Conservation (phyloP, 2,113 vertebrate genomes). For the Rhinolophus sinicus region DNA sequence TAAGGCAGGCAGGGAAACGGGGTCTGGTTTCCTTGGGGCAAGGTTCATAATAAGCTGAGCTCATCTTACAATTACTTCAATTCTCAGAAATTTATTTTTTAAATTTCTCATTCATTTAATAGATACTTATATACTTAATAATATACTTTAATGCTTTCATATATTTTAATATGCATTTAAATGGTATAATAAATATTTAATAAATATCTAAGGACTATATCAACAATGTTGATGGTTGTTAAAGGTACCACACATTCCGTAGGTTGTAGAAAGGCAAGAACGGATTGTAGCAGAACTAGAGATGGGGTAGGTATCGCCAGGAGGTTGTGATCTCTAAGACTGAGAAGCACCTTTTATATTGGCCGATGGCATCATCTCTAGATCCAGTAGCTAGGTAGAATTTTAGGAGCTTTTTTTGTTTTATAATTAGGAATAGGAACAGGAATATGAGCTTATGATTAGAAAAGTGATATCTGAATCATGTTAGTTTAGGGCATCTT, state of each 20-base stretch:
- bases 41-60: background rate
- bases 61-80: background rate
- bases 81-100: constrained; percentile 14
- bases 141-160: background rate
- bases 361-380: background rate
- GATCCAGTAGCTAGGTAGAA: background rate
- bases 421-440: background rate
- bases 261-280: background rate
- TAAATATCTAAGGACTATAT: background rate
- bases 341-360: background rate
- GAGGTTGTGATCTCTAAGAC: background rate
- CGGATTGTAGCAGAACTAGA: background rate
- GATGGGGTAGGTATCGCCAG: background rate
- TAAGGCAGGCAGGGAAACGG: background rate
- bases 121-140: background rate
- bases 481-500: background rate
- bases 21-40: background rate
- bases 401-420: background rate
- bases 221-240: background rate
- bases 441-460: background rate
- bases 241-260: background rate
- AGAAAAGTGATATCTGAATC: background rate
- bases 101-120: background rate
- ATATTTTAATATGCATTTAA: background rate
- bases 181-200: background rate